Evolutionary conservation across 2,888 invertebrate species (phyloP).

Genomic region (Heliconius ethilla): DNA sequence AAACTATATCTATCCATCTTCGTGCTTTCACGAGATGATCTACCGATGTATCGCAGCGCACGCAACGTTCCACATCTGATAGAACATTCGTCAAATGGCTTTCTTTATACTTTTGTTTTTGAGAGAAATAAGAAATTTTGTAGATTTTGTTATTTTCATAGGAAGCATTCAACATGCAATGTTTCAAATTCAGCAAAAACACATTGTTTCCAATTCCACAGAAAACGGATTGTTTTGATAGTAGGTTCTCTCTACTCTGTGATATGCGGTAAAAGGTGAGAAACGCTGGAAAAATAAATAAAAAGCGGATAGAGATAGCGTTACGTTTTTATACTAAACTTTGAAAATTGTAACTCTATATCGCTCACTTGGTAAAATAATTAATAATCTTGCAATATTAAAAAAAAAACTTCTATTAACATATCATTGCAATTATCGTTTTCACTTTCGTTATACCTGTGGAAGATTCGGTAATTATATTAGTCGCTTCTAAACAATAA

Average conservation of each 20-base stretch:
- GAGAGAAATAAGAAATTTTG: background rate
- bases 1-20: conserved; percentile 29
- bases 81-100: conserved; percentile 3
- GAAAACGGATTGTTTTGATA: no score
- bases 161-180: background rate
- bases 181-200: no score
- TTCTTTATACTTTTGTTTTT: conserved; percentile 3
- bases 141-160: background rate
- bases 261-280: no score
- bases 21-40: conserved; percentile 41
- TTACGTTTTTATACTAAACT: no score
- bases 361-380: no score
- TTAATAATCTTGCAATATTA: no score
- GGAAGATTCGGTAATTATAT: conserved; percentile 34
- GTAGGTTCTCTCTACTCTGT: no score
- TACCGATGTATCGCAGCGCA: conserved; percentile 24
- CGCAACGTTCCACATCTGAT: conserved; percentile 21
- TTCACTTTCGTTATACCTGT: conserved; percentile 21
- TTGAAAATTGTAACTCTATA: no score
- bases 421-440: background rate
- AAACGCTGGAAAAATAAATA: no score
- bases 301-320: no score
- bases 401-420: no score
- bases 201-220: no score
- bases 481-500: conserved; percentile 36